phyloP scores from a whole-genome alignment of 92 coral and sea anemone genomes.

The Diadumene lineata region DNA sequence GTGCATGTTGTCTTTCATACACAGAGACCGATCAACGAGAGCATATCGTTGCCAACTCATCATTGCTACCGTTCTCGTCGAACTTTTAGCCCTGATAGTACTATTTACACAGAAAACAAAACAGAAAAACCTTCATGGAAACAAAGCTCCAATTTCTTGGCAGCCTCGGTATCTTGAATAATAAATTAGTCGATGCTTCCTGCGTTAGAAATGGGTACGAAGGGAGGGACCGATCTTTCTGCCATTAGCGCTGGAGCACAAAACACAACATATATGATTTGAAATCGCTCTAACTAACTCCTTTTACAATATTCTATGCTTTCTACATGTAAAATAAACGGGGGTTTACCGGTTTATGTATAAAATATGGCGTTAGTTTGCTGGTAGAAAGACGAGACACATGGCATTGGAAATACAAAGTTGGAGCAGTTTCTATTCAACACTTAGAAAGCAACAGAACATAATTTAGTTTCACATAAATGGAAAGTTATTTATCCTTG shows the following conservation, averaged over 20 bases:
- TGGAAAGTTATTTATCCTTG: conserved; percentile 19
- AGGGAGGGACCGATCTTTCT: conserved; percentile 37
- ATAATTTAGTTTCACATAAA: conserved; percentile 17
- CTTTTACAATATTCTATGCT: conserved; percentile 16
- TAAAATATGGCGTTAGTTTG: conserved; percentile 37
- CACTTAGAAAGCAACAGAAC: conserved; percentile 7
- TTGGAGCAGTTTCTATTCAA: conserved; percentile 37
- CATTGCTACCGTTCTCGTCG: conserved; percentile 25
- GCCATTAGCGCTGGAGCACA: conserved; percentile 22
- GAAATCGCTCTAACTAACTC: conserved; percentile 9
- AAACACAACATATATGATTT: conserved; percentile 1
- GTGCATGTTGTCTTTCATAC: neutral
- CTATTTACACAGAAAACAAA: conserved; percentile 46
- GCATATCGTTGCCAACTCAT: neutral
- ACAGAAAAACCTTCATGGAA: conserved; percentile 51
- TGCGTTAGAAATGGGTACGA: conserved; percentile 7
- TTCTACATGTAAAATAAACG: conserved; percentile 15
- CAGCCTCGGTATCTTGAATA: conserved; percentile 87
- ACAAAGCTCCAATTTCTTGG: conserved; percentile 81
- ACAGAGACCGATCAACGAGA: neutral
- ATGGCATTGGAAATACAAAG: conserved; percentile 44
- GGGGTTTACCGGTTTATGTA: conserved; percentile 28
- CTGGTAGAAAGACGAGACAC: conserved; percentile 47
- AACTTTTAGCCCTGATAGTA: conserved; percentile 36
- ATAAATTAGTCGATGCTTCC: conserved; percentile 69